Evolutionary conservation across 2,797 vertebrate genomes (phyloP).

Genomic region (Neosilurus mollespiculum): DNA sequence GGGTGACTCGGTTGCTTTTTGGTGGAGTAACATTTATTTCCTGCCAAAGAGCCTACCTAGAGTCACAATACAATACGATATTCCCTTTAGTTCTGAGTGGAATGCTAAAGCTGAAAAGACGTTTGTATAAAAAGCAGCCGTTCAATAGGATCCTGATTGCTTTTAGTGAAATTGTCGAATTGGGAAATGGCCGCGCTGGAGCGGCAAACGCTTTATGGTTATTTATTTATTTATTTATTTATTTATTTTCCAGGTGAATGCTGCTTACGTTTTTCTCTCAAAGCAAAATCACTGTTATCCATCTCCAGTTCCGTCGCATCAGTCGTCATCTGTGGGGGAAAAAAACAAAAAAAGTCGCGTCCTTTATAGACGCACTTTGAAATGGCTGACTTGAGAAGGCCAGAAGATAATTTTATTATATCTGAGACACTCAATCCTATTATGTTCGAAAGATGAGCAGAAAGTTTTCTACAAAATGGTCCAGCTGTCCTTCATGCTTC

Average conservation of each 20-base stretch:
- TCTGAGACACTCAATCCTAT: conserved; percentile 38
- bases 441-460: conserved; percentile 37
- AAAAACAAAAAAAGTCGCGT: conserved; percentile 36
- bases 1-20: neutral
- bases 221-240: neutral
- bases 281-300: conserved; percentile 49
- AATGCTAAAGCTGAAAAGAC: neutral
- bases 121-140: neutral
- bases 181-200: conserved; percentile 21
- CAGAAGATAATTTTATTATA: conserved; percentile 45
- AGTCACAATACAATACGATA: neutral
- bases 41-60: neutral
- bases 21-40: neutral
- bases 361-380: conserved; percentile 40
- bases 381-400: conserved; percentile 35
- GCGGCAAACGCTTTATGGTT: neutral
- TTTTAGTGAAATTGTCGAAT: conserved; percentile 37
- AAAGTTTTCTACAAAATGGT: conserved; percentile 23
- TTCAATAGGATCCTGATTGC: conserved; percentile 28
- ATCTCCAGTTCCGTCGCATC: conserved; percentile 10
- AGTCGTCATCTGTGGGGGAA: conserved; percentile 25
- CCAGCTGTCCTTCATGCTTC: conserved; percentile 18
- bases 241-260: neutral
- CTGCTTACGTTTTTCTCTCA: conserved; percentile 33
- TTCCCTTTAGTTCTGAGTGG: conserved; percentile 1